Evolutionary conservation across 1,140 invertebrate genomes (phyloP).

Genomic region (Drosophila seguyi): DNA sequence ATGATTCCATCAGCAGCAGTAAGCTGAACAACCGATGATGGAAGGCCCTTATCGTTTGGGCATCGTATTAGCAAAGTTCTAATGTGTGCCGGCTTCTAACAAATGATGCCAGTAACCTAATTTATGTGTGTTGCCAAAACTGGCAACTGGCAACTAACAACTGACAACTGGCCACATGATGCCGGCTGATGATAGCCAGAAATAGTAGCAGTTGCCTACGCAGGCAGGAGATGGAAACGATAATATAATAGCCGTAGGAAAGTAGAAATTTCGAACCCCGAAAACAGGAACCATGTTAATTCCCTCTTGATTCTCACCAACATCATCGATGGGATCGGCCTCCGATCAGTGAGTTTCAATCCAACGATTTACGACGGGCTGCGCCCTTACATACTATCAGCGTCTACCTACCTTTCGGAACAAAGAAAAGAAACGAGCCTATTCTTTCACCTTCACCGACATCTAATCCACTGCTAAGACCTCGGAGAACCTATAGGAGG

Average conservation of each 20-base stretch:
- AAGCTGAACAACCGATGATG: constrained; percentile 66
- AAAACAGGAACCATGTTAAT: constrained; percentile 48
- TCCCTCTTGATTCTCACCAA: constrained; percentile 44
- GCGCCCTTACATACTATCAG: constrained; percentile 9
- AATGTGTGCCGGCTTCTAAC: constrained; percentile 58
- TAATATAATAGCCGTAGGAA: constrained; percentile 23
- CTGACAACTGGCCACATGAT: constrained; percentile 34
- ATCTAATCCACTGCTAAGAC: constrained; percentile 76
- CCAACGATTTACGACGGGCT: constrained; percentile 67
- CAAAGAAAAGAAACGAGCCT: constrained; percentile 48
- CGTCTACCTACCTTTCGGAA: constrained; percentile 59
- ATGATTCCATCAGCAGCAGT: constrained; percentile 76
- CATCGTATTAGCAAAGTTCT: constrained; percentile 80
- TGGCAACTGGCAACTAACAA: constrained; percentile 32
- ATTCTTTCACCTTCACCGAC: constrained; percentile 62
- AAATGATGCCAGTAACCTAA: constrained; percentile 61
- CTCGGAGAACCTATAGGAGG: constrained; percentile 6
- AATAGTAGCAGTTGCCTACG: constrained; percentile 32
- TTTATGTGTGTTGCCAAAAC: constrained; percentile 72
- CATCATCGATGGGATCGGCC: constrained; percentile 23
- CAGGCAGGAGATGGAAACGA: constrained; percentile 18
- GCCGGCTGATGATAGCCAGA: constrained; percentile 46
- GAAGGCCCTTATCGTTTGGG: constrained; percentile 75
- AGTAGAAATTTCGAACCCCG: constrained; percentile 23
- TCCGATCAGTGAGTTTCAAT: constrained; percentile 34